A percentile compares a stretch with the other conserved stretches of the same genome.
Conservation (phyloP, 1,140 invertebrate species). For the Scaptodrosophila lebanonensis region DNA sequence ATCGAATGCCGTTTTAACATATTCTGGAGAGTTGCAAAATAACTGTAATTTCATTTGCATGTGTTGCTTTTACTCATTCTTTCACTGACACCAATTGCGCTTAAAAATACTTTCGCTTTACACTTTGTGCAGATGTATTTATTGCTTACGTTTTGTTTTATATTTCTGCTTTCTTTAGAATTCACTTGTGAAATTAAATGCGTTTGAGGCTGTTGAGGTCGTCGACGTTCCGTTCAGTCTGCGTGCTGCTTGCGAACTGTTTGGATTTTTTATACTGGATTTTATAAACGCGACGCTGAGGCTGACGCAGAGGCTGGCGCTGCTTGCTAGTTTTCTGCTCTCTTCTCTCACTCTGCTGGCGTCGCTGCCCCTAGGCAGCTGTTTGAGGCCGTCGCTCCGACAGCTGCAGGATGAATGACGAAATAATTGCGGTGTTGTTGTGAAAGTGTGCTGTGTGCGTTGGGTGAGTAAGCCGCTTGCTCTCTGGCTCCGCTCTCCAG, state of each 20-base stretch:
- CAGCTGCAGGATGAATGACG: slow-evolving; percentile 63
- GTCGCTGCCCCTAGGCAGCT: slow-evolving; percentile 14
- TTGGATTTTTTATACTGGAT: no score
- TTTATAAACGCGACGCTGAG: no score
- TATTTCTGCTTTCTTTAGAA: slow-evolving; percentile 13
- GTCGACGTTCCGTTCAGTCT: slow-evolving; percentile 62
- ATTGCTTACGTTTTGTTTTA: slow-evolving; percentile 49
- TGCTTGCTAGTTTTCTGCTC: slow-evolving; percentile 49
- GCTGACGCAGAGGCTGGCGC: no score
- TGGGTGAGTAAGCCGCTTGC: slow-evolving; percentile 8
- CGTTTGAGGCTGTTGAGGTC: slow-evolving; percentile 47
- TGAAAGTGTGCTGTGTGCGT: slow-evolving; percentile 43
- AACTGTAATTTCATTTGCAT: slow-evolving; percentile 1
- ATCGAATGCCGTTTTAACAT: no score
- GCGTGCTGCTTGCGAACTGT: slow-evolving; percentile 64
- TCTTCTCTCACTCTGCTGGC: slow-evolving; percentile 50
- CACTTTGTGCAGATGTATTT: no score
- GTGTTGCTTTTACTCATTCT: background rate
- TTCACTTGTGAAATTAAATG: slow-evolving; percentile 27
- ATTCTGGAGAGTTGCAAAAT: background rate
- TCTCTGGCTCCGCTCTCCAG: slow-evolving; percentile 40
- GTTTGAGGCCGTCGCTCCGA: background rate
- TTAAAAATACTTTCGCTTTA: no score
- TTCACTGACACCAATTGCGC: no score
- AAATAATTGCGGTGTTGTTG: slow-evolving; percentile 48